A percentile compares a stretch with the other conserved stretches of the same genome.
Conservation (phyloP, 1,140 invertebrate species). For the Drosophila melanica region DNA sequence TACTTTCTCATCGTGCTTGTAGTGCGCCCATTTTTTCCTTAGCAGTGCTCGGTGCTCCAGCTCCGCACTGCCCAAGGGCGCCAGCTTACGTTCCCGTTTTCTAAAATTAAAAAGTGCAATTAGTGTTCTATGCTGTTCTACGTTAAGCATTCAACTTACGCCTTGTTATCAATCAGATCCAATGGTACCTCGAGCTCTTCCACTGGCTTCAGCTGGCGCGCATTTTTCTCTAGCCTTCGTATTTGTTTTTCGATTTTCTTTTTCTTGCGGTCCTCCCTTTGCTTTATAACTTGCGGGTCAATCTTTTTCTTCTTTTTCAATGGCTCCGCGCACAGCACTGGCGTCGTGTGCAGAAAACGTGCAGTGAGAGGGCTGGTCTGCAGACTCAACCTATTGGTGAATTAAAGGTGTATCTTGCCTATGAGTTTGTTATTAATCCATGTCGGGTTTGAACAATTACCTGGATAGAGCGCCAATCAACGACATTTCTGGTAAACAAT, state of each 20-base stretch:
- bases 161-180: constrained; percentile 87
- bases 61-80: constrained; percentile 84
- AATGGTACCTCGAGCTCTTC: constrained; percentile 90
- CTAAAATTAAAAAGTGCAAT: constrained; percentile 75
- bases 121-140: background rate
- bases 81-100: constrained; percentile 84
- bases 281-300: constrained; percentile 91
- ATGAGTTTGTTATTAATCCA: background rate
- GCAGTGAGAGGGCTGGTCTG: constrained; percentile 30
- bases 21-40: constrained; percentile 90
- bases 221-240: constrained; percentile 89
- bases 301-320: constrained; percentile 94
- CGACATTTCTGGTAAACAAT: constrained; percentile 69
- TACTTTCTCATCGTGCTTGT: constrained; percentile 87
- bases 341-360: constrained; percentile 66
- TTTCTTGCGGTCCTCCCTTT: constrained; percentile 91
- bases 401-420: background rate
- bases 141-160: constrained; percentile 84
- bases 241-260: constrained; percentile 94
- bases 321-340: constrained; percentile 88
- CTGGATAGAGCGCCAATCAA: constrained; percentile 51
- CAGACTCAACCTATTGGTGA: constrained; percentile 45
- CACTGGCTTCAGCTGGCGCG: constrained; percentile 92
- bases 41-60: constrained; percentile 86
- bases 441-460: constrained; percentile 12